Percentiles rank a stretch among this genome's conserved stretches.
These are phyloP conservation scores for Siphonodentalium dalli DNA, from an alignment of 2,888 invertebrate species.

Conservation along the genomic window DNA sequence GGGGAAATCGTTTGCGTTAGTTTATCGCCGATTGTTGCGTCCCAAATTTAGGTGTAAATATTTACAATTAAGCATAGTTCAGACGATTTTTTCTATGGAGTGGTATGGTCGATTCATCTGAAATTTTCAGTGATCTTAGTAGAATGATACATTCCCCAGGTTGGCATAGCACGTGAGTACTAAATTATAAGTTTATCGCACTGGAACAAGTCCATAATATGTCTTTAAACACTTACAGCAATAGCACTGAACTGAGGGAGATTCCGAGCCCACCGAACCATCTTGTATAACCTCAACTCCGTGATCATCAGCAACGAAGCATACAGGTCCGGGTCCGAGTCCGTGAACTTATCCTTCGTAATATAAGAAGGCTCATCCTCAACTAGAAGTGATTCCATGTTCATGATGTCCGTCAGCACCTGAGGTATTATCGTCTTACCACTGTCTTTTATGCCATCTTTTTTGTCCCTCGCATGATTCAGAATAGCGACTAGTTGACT, in stretches of 20 bases:
- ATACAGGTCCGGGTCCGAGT: constrained; percentile 46
- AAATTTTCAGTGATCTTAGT: no score
- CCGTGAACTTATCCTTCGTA: constrained; percentile 40
- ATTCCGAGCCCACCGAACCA: constrained; percentile 98
- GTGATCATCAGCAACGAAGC: constrained; percentile 69
- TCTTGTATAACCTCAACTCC: constrained; percentile 93
- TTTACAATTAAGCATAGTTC: no score
- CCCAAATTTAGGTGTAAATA: no score
- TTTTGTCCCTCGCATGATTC: constrained; percentile 32
- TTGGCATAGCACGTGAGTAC: no score
- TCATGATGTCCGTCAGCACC: constrained; percentile 58
- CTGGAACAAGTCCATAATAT: no score
- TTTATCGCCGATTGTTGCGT: no score
- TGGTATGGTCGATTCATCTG: no score
- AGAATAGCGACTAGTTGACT: constrained; percentile 48
- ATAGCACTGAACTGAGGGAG: constrained; percentile 95
- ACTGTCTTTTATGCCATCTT: constrained; percentile 2
- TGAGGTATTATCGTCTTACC: constrained; percentile 42
- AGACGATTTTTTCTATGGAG: no score
- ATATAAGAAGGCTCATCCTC: constrained; percentile 52
- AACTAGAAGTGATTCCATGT: constrained; percentile 56
- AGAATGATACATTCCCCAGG: no score
- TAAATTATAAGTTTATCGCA: no score
- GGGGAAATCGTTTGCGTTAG: no score
- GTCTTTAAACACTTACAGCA: constrained; percentile 72